These are phyloP conservation scores for Gambelia wislizenii DNA, from an alignment of 2,797 vertebrate genomes.

Conservation along the genomic window DNA sequence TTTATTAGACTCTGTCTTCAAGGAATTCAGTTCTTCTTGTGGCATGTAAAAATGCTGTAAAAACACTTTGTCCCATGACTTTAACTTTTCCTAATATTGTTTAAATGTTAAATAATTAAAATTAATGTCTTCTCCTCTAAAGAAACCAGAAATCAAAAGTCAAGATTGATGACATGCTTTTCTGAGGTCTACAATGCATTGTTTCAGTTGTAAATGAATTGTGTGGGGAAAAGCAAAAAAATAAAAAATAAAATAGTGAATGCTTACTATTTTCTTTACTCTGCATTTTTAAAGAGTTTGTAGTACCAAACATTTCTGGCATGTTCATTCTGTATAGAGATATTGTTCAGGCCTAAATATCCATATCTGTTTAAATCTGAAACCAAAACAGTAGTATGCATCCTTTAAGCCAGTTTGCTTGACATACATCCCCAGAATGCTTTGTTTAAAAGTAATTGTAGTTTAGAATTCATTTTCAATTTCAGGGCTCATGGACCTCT, in stretches of 20 bases:
- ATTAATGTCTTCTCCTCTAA: background rate
- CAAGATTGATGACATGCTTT: background rate
- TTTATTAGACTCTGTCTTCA: too few species aligned
- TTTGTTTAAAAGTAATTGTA: conserved; percentile 43
- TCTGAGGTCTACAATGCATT: background rate
- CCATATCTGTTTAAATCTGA: conserved; percentile 10
- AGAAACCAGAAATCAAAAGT: background rate
- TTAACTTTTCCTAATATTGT: background rate
- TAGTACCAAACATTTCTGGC: conserved; percentile 31
- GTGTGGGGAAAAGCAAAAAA: conserved; percentile 2
- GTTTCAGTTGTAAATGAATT: conserved; percentile 29
- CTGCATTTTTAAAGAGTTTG: conserved; percentile 31
- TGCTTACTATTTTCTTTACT: conserved; percentile 26
- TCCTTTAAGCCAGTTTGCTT: conserved; percentile 24
- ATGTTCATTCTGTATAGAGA: conserved; percentile 21
- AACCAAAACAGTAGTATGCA: conserved; percentile 10
- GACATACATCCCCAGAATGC: conserved; percentile 1
- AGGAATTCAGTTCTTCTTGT: too few species aligned
- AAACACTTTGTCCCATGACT: background rate
- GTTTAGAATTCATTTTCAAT: conserved; percentile 47
- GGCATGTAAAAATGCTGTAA: background rate
- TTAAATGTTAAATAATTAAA: conserved; percentile 1
- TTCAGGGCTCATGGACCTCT: conserved; percentile 77
- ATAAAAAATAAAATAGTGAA: conserved; percentile 13
- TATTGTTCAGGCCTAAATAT: conserved; percentile 40